Base-by-base conservation (phyloP, 2,888 invertebrate species). In the Meta bourneti region DNA sequence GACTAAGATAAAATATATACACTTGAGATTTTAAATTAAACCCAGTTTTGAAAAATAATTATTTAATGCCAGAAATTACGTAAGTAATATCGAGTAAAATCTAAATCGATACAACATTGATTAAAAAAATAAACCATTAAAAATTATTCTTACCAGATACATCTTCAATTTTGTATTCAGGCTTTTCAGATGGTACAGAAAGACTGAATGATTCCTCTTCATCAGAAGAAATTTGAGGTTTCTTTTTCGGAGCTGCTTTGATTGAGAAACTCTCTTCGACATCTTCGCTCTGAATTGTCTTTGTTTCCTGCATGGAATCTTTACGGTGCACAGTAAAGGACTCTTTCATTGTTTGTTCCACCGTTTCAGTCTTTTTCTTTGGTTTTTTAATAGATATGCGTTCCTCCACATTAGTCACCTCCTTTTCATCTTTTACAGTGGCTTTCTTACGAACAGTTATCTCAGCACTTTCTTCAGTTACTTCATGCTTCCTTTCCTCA, bases 141-240 rank as follows among this genome's bases (percentile, higher is more conserved):
- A 34, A 34, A 34, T 2, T 34, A 70, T 4, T 8, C 88, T 83
- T 61, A 91, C 87, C 93, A 80, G 89, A 89, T 13, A 80, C 80
- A 86, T 91, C 93, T 70, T 91, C 91, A 5, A 85, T 74, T 74
- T 91, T 93, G 49, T 85, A 89, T 81, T 90, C 91, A 9, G 92
- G 78, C 75, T 93, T 90, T 61, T 92, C 92, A 4, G 92, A 78
- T 54, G 92, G 75, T 16, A 92, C 19, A 52, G 93, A 85, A 13
- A 93, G 70, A 16, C 92, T 93, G 9, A 93, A 72, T 11, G 93
- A 92, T 70, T 95, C 94, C 92, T 94, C 94, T 74, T 95, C 94
- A 94, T 96, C 96, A 80, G 95, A 94, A 77, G 94, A 94, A 11
- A 93, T 87, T 51, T 93, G 86, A 89, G 95, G 95, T 94, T 95